phyloP scores from a whole-genome alignment of 2,113 vertebrate species.

The Anoura caudifer region DNA sequence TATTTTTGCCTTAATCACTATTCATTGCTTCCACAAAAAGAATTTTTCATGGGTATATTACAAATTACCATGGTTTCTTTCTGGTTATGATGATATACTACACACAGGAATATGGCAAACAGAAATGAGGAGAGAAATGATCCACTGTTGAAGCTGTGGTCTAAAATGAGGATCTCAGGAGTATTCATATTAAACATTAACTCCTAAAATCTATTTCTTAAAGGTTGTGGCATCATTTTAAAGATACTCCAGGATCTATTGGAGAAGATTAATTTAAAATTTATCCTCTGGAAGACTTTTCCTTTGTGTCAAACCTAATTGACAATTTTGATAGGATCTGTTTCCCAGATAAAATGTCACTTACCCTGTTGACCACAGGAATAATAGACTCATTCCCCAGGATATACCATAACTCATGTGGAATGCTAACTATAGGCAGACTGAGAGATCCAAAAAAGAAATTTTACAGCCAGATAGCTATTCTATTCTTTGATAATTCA shows the following conservation, averaged over 20 bases:
- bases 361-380: background rate
- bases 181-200: background rate
- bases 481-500: background rate
- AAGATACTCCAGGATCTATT: background rate
- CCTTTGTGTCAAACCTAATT: background rate
- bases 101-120: background rate
- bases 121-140: background rate
- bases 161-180: background rate
- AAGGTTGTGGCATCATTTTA: background rate
- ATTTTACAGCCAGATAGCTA: background rate
- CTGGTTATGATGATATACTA: background rate
- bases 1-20: background rate
- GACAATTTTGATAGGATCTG: background rate
- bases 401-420: background rate
- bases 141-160: background rate
- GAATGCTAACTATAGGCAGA: background rate
- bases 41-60: background rate
- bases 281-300: background rate
- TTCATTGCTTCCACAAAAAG: background rate
- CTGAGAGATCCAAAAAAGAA: background rate
- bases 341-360: background rate
- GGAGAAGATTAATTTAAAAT: background rate
- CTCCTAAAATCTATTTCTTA: background rate
- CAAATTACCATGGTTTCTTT: background rate
- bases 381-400: background rate